phyloP scores from a whole-genome alignment of 1,140 invertebrate species.

The Drosophila ogumai region DNA sequence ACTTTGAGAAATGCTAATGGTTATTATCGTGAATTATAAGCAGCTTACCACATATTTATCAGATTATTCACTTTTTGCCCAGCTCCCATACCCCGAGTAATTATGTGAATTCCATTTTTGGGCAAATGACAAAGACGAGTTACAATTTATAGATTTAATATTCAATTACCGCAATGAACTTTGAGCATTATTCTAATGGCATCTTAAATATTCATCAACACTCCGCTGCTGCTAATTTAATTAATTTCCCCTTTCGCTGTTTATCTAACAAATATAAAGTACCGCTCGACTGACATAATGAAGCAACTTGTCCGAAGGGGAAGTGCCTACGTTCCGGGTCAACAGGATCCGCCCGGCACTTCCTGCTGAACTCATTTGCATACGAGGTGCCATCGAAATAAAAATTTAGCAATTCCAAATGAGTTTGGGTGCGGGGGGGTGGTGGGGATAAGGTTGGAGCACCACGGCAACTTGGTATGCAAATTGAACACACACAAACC shows the following conservation, averaged over 20 bases:
- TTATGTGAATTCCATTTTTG: neutral
- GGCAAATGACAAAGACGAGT: neutral
- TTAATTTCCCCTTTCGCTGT: constrained; percentile 54
- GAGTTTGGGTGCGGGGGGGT: constrained; percentile 10
- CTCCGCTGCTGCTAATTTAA: constrained; percentile 46
- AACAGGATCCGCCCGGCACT: constrained; percentile 32
- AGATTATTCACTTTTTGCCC: constrained; percentile 25
- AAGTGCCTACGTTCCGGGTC: constrained; percentile 55
- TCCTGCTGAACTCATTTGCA: constrained; percentile 60
- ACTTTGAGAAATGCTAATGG: constrained; percentile 39
- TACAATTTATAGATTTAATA: constrained; percentile 31
- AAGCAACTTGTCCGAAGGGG: constrained; percentile 58
- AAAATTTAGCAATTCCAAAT: constrained; percentile 48
- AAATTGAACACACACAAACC: constrained; percentile 57
- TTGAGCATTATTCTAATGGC: constrained; percentile 31
- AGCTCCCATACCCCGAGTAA: neutral
- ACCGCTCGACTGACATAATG: constrained; percentile 51
- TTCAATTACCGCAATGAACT: constrained; percentile 40
- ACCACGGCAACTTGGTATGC: constrained; percentile 41
- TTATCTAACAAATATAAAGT: constrained; percentile 46
- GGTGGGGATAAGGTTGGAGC: constrained; percentile 1
- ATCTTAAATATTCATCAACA: constrained; percentile 41
- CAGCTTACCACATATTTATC: constrained; percentile 41
- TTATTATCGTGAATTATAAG: constrained; percentile 41
- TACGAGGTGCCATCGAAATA: constrained; percentile 73